Evolutionary conservation across 2,888 invertebrate genomes (phyloP).

Genomic region (Creontiades dilutus): DNA sequence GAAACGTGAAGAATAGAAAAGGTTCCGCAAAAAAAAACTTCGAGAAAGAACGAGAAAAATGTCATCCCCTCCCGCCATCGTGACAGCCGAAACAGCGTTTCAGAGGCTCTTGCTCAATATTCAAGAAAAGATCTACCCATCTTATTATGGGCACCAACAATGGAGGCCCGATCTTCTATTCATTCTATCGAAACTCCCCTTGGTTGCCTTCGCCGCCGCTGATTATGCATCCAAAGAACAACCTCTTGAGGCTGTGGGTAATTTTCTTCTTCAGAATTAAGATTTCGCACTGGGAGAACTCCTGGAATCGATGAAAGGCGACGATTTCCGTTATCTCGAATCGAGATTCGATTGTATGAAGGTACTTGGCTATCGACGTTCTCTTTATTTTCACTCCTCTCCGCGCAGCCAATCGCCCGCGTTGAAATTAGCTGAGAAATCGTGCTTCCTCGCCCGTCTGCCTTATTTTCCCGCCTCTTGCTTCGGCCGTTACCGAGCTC

Average conservation of each 20-base stretch:
- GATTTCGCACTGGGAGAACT: constrained; percentile 41
- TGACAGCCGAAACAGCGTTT: background rate
- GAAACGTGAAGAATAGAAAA: background rate
- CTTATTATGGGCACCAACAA: constrained; percentile 51
- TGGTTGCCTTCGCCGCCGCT: background rate
- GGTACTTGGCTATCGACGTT: background rate
- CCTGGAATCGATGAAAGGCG: constrained; percentile 31
- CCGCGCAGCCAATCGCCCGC: constrained; percentile 30
- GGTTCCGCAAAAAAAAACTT: background rate
- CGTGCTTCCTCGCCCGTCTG: constrained; percentile 53
- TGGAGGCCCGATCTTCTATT: background rate
- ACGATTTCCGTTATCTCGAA: constrained; percentile 34
- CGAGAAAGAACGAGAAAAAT: constrained; percentile 12
- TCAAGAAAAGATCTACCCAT: constrained; percentile 42
- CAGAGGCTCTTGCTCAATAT: constrained; percentile 40
- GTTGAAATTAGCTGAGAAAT: constrained; percentile 43
- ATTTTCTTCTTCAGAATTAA: constrained; percentile 61
- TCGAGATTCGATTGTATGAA: constrained; percentile 55
- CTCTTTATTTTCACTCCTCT: constrained; percentile 19
- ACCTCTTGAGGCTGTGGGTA: constrained; percentile 59
- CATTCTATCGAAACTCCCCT: background rate
- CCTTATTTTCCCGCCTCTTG: constrained; percentile 14
- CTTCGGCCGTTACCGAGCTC: background rate
- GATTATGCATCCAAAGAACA: constrained; percentile 62
- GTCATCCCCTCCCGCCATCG: background rate